Base-by-base conservation (phyloP, 92 coral and sea anemone genomes). In the Phenganax marumi region DNA sequence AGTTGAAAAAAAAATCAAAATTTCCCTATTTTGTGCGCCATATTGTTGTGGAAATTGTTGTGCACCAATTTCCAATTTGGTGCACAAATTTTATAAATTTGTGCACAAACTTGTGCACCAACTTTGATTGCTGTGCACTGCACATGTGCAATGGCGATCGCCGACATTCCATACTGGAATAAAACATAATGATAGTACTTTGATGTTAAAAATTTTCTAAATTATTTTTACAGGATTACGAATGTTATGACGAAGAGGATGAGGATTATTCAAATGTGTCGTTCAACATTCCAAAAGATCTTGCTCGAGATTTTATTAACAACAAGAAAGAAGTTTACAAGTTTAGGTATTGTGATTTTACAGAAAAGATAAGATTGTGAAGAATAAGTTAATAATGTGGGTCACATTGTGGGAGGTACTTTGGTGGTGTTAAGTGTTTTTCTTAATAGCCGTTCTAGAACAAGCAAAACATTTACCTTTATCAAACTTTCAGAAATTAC, bases 221-320 rank as follows among this genome's bases (percentile, higher is more conserved):
- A 23, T 75, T 12, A 72, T 18, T 81, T 68, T 73, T 60, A 46
- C 52, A 95, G 98, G 87, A 86, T 69, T 95, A 89, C 86, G 98
- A 92, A 70, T 80, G 43, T 33, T 33, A 83, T 47, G 87, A 76
- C 25, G 92, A 95, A 50, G 96, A 84, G 26, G 96, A 91, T 19
- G 76, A 72, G 21, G 91, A 87, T 48, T 84, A 52, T 14, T 65
- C 96, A 1, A 79, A 84, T 52, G 75, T 95, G 11, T 91, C 92
- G 12, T 89, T 92, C 79, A 87, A 90, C 19, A 90, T 95, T 14
- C 98, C 98, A 14, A 93, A 91, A 81, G 97, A 95, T 62, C 83
- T 92, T 56, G 97, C 98, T 52, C 94, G 89, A 73, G 98, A 97
- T 63, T 95, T 91, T 77, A 95, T 95, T 65, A 95, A 95, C 90